Conservation (phyloP, 2,888 invertebrate species). For the Drosophila siamana region DNA sequence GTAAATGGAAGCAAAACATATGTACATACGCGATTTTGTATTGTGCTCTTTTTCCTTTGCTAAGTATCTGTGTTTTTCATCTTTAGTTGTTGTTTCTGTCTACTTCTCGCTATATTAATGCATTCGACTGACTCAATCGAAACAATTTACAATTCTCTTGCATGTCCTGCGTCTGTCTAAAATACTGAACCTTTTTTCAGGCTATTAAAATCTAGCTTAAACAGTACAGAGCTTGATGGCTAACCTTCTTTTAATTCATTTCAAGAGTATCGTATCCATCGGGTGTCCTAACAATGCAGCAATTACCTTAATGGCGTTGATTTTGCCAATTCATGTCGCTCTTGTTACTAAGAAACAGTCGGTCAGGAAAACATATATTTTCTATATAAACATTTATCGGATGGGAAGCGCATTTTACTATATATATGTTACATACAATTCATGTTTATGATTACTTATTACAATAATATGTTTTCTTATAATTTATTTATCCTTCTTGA, state of each 20-base stretch:
- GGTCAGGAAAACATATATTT: slow-evolving; percentile 6
- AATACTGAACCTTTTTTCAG: background rate
- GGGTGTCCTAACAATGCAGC: slow-evolving; percentile 51
- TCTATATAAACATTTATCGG: slow-evolving; percentile 8
- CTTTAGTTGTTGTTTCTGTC: slow-evolving; percentile 25
- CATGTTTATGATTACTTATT: slow-evolving; percentile 29
- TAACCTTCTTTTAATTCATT: slow-evolving; percentile 62
- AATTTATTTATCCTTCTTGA: slow-evolving; percentile 52
- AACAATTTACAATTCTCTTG: slow-evolving; percentile 20
- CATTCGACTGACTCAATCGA: slow-evolving; percentile 18
- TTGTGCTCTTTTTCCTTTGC: slow-evolving; percentile 28
- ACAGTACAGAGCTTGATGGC: slow-evolving; percentile 14
- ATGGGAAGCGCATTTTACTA: slow-evolving; percentile 60
- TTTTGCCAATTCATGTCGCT: slow-evolving; percentile 9
- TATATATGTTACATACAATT: slow-evolving; percentile 36
- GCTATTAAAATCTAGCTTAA: background rate
- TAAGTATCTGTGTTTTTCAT: slow-evolving; percentile 39
- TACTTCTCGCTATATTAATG: slow-evolving; percentile 8
- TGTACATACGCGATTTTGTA: slow-evolving; percentile 10
- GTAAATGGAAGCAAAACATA: slow-evolving; percentile 14
- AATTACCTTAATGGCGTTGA: slow-evolving; percentile 35
- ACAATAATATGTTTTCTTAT: slow-evolving; percentile 31
- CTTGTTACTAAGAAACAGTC: slow-evolving; percentile 3
- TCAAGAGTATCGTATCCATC: slow-evolving; percentile 49
- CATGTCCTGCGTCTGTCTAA: slow-evolving; percentile 32